A percentile compares a stretch with the other conserved stretches of the same genome.
These are phyloP conservation scores for Prionace glauca DNA, from an alignment of 2,797 vertebrate genomes.

Conservation along the genomic window DNA sequence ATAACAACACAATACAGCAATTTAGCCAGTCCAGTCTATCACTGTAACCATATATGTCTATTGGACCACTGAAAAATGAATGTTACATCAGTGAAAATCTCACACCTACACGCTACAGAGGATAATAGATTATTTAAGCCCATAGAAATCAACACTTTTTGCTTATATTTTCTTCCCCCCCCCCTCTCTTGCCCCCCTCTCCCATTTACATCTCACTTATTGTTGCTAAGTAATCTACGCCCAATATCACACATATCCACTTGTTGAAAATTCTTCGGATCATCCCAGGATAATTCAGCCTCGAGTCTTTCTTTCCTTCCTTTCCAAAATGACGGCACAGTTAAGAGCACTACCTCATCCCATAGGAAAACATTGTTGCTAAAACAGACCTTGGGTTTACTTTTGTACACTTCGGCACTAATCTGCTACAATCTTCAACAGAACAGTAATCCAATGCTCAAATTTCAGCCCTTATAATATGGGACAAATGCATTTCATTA, in stretches of 20 bases:
- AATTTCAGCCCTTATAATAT: neutral
- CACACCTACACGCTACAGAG: neutral
- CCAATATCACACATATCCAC: neutral
- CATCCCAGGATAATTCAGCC: neutral
- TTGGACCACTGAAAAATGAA: neutral
- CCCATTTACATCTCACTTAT: neutral
- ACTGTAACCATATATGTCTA: no score
- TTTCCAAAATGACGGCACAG: neutral
- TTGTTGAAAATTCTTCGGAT: neutral
- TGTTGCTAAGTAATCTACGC: neutral
- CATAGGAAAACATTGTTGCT: neutral
- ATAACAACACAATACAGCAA: no score
- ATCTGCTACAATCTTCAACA: neutral
- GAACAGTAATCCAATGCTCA: neutral
- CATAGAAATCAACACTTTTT: neutral
- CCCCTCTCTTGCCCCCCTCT: no score
- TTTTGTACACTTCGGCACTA: neutral
- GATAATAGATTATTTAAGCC: neutral
- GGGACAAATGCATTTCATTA: neutral
- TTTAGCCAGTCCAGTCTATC: no score
- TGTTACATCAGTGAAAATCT: neutral
- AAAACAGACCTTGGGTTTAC: neutral
- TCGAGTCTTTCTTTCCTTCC: neutral
- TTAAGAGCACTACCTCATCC: neutral
- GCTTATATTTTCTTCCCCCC: neutral